Conservation (phyloP, 2,797 vertebrate genomes). For the Etheostoma perlongum region DNA sequence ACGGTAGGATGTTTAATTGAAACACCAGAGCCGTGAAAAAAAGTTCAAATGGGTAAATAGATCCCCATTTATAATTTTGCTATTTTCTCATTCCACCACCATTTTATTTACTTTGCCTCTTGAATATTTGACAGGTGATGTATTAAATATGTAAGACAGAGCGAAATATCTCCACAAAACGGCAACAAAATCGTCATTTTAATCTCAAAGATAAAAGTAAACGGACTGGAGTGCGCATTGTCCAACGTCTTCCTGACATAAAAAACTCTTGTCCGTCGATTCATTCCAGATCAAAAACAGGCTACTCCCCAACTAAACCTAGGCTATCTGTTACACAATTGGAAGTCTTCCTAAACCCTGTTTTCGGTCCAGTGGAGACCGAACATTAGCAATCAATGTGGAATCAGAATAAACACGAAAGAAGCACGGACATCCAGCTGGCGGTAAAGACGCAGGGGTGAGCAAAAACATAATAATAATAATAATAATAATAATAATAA, state of each 20-base stretch:
- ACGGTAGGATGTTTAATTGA: not conserved
- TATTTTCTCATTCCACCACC: not conserved
- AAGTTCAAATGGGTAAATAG: slow-evolving; percentile 45
- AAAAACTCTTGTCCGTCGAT: slow-evolving; percentile 48
- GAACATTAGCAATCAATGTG: not conserved
- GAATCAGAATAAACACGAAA: slow-evolving; percentile 30
- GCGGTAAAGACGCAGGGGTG: not conserved
- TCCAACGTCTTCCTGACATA: slow-evolving; percentile 29
- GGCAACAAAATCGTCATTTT: slow-evolving; percentile 2
- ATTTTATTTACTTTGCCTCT: not conserved
- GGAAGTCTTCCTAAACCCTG: slow-evolving; percentile 39
- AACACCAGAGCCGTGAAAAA: slow-evolving; percentile 19
- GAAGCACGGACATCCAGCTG: slow-evolving; percentile 20
- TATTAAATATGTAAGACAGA: not conserved
- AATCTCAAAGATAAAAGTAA: slow-evolving; percentile 29
- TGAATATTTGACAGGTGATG: not conserved
- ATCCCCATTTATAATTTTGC: slow-evolving; percentile 8
- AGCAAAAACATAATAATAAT: not conserved
- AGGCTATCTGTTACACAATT: slow-evolving; percentile 7
- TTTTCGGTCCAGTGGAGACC: slow-evolving; percentile 14
- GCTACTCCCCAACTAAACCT: slow-evolving; percentile 15
- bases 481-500: not conserved
- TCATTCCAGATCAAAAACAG: slow-evolving; percentile 4
- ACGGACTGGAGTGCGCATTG: slow-evolving; percentile 26
- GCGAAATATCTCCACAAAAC: not conserved